phyloP scores from a whole-genome alignment of 1,140 invertebrate species.

The Nilaparvata lugens region DNA sequence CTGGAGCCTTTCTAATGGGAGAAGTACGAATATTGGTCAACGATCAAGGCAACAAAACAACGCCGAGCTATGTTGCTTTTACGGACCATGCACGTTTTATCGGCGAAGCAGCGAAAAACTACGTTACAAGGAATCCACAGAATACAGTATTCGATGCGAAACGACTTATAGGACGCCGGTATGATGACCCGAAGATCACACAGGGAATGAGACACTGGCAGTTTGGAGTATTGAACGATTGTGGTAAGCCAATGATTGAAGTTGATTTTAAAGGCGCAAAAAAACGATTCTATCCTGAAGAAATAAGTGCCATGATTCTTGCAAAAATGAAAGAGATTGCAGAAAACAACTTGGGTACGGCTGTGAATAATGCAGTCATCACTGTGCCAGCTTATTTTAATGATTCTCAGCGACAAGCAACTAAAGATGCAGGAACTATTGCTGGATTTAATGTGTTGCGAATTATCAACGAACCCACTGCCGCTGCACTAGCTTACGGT shows the following conservation, averaged over 20 bases:
- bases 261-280: slow-evolving; percentile 75
- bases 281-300: slow-evolving; percentile 81
- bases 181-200: slow-evolving; percentile 42
- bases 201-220: slow-evolving; percentile 51
- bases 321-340: slow-evolving; percentile 93
- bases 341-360: slow-evolving; percentile 84
- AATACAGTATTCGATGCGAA: slow-evolving; percentile 78
- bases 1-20: slow-evolving; percentile 84
- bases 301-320: slow-evolving; percentile 81
- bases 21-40: slow-evolving; percentile 98
- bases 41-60: slow-evolving; percentile 95
- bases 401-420: slow-evolving; percentile 84
- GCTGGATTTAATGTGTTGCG: slow-evolving; percentile 75
- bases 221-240: slow-evolving; percentile 37
- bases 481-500: slow-evolving; percentile 67
- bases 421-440: slow-evolving; percentile 84
- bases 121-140: slow-evolving; percentile 87
- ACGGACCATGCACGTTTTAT: slow-evolving; percentile 94
- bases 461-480: slow-evolving; percentile 71
- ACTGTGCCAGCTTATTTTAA: slow-evolving; percentile 90
- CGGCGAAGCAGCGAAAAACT: slow-evolving; percentile 95
- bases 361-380: slow-evolving; percentile 72
- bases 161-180: slow-evolving; percentile 40
- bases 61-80: slow-evolving; percentile 95
- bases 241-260: slow-evolving; percentile 32